phyloP scores from a whole-genome alignment of 2,888 invertebrate genomes.

The Oligia fasciuncula region DNA sequence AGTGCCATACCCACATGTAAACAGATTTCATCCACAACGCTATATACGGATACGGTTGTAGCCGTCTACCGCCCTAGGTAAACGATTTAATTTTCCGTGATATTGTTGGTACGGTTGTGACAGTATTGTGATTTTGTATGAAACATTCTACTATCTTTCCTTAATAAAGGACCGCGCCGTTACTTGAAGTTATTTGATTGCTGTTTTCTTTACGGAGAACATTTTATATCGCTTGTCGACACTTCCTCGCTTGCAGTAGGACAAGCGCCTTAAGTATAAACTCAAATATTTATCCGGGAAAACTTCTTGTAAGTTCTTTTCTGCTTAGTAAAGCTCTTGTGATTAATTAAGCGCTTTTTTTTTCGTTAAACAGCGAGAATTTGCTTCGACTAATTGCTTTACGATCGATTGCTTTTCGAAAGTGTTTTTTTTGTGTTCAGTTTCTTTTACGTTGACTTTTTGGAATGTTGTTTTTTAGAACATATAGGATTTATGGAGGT shows the following conservation, averaged over 20 bases:
- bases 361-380: constrained; percentile 62
- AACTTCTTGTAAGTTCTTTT: constrained; percentile 65
- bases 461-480: constrained; percentile 8
- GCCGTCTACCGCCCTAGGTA: too few species aligned
- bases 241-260: constrained; percentile 10
- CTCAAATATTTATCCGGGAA: constrained; percentile 65
- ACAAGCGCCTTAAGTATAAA: constrained; percentile 53
- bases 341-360: constrained; percentile 65
- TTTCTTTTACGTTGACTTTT: constrained; percentile 27
- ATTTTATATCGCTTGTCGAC: not conserved
- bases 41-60: too few species aligned
- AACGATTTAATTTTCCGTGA: too few species aligned
- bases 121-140: too few species aligned
- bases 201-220: not conserved
- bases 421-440: constrained; percentile 36
- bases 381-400: constrained; percentile 63
- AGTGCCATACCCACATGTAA: too few species aligned
- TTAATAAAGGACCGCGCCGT: not conserved
- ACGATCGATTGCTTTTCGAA: constrained; percentile 59
- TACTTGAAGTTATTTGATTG: not conserved
- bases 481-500: too few species aligned
- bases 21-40: too few species aligned
- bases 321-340: constrained; percentile 65
- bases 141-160: too few species aligned
- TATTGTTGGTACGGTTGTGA: too few species aligned